Conservation (phyloP, 2,888 invertebrate species). For the Sycophila texana region DNA sequence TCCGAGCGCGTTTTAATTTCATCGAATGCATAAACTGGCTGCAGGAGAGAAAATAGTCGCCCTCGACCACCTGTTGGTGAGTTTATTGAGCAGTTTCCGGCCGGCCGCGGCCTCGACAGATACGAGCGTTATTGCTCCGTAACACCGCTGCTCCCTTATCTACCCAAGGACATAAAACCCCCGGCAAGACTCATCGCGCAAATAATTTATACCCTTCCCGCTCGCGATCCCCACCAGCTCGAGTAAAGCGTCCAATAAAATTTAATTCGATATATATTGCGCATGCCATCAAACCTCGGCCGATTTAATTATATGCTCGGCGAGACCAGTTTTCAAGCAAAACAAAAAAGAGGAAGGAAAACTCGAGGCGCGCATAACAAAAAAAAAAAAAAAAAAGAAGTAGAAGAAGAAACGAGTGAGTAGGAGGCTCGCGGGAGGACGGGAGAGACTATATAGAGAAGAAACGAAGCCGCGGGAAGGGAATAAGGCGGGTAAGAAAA, state of each 20-base stretch:
- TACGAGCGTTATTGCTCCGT: background rate
- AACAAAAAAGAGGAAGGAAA: no score
- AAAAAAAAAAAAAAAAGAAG: background rate
- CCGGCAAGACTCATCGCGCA: background rate
- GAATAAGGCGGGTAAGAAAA: no score
- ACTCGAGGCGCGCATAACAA: no score
- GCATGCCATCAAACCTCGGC: background rate
- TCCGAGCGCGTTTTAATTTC: no score
- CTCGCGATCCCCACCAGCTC: background rate
- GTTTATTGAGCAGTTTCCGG: constrained; percentile 6
- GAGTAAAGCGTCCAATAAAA: constrained; percentile 5
- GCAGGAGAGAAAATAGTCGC: background rate
- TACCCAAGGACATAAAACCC: background rate
- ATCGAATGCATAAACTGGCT: no score
- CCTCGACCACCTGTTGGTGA: background rate
- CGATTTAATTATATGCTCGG: background rate
- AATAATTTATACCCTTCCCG: constrained; percentile 6
- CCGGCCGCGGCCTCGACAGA: background rate
- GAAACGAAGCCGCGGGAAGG: background rate
- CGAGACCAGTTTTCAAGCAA: no score
- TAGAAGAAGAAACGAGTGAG: constrained; percentile 1
- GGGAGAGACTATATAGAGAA: background rate
- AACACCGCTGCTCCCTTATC: background rate
- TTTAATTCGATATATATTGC: constrained; percentile 14
- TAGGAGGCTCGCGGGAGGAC: background rate